A percentile compares a stretch with the other conserved stretches of the same genome.
Evolutionary conservation across 2,113 vertebrate species (phyloP).

Genomic region (Psephotus haematonotus): DNA sequence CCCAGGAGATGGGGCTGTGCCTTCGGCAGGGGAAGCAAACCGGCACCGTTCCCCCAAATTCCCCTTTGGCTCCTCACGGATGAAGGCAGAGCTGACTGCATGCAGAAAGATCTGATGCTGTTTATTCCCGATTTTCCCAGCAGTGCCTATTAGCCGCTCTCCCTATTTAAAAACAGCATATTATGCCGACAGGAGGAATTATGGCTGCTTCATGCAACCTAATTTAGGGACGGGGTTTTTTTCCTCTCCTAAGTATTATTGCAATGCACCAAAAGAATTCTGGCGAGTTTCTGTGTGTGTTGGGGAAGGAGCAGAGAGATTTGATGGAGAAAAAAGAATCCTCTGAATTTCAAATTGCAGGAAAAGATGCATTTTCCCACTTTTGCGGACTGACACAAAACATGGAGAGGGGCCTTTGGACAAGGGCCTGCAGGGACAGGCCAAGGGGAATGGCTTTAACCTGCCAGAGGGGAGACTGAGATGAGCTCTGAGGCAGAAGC

Average conservation of each 20-base stretch:
- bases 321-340: neutral
- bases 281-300: neutral
- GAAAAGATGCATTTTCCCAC: neutral
- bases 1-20: neutral
- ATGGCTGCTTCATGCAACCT: neutral
- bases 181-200: neutral
- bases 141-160: neutral
- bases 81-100: neutral
- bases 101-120: neutral
- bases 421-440: neutral
- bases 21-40: neutral
- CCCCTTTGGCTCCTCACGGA: neutral
- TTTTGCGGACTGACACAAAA: neutral
- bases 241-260: neutral
- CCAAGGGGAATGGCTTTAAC: neutral
- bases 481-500: too few species aligned
- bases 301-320: neutral
- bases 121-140: neutral
- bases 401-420: neutral
- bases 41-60: accelerated
- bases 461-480: neutral
- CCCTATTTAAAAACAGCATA: neutral
- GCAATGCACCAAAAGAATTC: neutral
- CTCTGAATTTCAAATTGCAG: neutral
- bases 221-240: neutral